phyloP scores from a whole-genome alignment of 2,113 vertebrate genomes.

The Aptenodytes forsteri region DNA sequence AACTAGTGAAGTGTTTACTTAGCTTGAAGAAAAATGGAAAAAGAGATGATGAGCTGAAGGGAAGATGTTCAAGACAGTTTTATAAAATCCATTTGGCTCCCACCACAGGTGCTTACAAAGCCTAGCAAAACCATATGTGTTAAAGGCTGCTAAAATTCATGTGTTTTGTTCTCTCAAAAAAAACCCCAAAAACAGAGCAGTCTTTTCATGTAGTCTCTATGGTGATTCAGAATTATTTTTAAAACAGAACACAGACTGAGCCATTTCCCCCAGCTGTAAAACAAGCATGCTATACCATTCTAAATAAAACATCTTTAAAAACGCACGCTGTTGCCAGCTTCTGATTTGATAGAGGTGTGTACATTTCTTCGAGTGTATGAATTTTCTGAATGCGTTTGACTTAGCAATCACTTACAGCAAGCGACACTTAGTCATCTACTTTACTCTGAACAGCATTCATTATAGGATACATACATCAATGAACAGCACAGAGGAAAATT shows the following conservation, averaged over 20 bases:
- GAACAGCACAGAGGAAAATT: neutral
- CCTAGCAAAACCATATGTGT: neutral
- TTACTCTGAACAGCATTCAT: neutral
- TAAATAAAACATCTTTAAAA: constrained; percentile 1
- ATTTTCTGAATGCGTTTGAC: neutral
- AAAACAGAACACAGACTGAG: neutral
- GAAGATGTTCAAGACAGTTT: constrained; percentile 7
- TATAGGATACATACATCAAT: neutral
- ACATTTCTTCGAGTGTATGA: neutral
- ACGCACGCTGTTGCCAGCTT: neutral
- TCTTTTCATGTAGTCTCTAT: neutral
- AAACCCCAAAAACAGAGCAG: neutral
- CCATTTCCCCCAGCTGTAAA: neutral
- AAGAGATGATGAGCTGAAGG: neutral
- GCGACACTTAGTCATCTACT: neutral
- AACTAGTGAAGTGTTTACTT: neutral
- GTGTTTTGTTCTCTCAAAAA: neutral
- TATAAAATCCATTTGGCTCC: neutral
- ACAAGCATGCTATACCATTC: neutral
- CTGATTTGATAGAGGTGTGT: fast-evolving
- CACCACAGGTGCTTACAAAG: neutral
- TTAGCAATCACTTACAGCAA: neutral
- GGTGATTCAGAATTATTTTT: constrained; percentile 9
- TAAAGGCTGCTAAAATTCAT: neutral
- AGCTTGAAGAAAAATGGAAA: neutral